Percentiles rank a stretch among this genome's conserved stretches.
Conservation (phyloP, 2,888 invertebrate species). For the Rhingia campestris region DNA sequence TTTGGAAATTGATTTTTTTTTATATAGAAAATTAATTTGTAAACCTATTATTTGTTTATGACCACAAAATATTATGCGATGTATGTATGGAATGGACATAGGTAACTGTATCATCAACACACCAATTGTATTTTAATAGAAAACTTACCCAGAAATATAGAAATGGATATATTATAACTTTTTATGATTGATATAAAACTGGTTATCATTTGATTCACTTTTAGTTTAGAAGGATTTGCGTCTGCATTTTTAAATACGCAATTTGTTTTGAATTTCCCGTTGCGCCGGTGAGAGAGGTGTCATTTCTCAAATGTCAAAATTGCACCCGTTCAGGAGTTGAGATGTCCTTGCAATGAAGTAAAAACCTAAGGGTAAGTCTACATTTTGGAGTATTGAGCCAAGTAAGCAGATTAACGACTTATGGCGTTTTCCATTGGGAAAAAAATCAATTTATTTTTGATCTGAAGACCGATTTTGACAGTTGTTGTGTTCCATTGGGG, state of each 20-base stretch:
- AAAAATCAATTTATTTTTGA: too few species aligned
- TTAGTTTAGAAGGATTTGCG: not conserved
- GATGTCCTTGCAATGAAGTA: not conserved
- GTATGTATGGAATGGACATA: not conserved
- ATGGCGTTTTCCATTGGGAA: too few species aligned
- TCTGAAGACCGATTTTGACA: too few species aligned
- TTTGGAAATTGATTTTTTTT: conserved; percentile 33
- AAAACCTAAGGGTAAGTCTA: too few species aligned
- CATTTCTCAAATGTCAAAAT: too few species aligned
- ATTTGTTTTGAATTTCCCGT: conserved; percentile 42
- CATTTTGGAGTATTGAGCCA: too few species aligned
- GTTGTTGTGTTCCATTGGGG: too few species aligned
- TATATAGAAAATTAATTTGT: conserved; percentile 25
- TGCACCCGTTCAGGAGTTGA: conserved; percentile 4
- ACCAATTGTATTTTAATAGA: not conserved
- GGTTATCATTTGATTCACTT: not conserved
- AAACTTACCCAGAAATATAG: conserved; percentile 28
- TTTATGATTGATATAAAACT: conserved; percentile 5
- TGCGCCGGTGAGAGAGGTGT: conserved; percentile 22
- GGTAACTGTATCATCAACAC: not conserved
- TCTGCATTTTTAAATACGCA: not conserved
- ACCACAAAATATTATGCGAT: conserved; percentile 8
- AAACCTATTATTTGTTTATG: conserved; percentile 33
- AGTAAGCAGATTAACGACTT: too few species aligned
- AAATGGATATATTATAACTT: conserved; percentile 18